Evolutionary conservation across 1,140 invertebrate genomes (phyloP).

Genomic region (Alviniconcha marisindica): DNA sequence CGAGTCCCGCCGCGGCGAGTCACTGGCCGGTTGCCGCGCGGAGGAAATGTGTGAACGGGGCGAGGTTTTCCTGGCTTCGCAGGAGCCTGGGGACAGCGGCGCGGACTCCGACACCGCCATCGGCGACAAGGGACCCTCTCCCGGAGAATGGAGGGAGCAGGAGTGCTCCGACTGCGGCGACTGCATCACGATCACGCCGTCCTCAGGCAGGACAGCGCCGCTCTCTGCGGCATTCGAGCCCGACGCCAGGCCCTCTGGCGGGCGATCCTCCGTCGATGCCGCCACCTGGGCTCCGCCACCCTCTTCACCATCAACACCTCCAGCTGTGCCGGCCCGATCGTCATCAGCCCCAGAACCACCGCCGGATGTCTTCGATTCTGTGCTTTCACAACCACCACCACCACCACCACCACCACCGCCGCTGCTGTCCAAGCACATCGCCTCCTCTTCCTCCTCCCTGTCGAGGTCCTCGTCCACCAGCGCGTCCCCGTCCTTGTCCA

Average conservation of each 20-base stretch:
- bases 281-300: not conserved
- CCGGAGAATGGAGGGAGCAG: not conserved
- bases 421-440: not conserved
- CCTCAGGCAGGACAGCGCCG: too few relatives aligned
- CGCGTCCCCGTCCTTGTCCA: not conserved
- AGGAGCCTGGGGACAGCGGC: too few relatives aligned
- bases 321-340: not conserved
- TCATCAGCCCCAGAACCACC: not conserved
- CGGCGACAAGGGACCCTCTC: not conserved
- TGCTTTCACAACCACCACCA: not conserved
- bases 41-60: too few relatives aligned
- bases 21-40: too few relatives aligned
- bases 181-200: too few relatives aligned
- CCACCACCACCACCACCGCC: not conserved
- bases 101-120: not conserved
- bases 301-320: too few relatives aligned
- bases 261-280: not conserved
- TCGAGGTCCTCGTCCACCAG: not conserved
- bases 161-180: not conserved
- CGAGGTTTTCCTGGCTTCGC: too few relatives aligned
- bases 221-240: not conserved
- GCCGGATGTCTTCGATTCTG: not conserved
- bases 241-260: too few relatives aligned
- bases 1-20: too few relatives aligned
- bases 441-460: not conserved